Conservation (phyloP, 1,140 invertebrate species). For the Papilio xuthus region DNA sequence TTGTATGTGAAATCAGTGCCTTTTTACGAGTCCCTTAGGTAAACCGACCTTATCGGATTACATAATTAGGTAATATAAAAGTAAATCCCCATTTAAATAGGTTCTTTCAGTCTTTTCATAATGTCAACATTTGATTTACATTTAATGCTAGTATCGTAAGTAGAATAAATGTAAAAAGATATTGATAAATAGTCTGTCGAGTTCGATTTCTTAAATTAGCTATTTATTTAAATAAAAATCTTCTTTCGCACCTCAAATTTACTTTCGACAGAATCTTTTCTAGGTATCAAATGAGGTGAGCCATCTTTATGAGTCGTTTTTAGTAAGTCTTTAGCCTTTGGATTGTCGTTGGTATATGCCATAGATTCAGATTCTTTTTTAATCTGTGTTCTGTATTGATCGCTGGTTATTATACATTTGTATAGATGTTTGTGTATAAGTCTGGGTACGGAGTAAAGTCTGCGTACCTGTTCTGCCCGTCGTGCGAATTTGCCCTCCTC, state of each 20-base stretch:
- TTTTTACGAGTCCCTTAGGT: no score
- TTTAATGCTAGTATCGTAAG: no score
- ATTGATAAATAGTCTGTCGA: no score
- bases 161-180: no score
- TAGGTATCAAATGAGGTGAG: neutral
- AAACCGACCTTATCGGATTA: neutral
- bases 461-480: conserved; percentile 92
- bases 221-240: no score
- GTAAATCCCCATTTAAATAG: neutral
- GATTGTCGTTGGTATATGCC: neutral
- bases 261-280: neutral
- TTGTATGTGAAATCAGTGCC: neutral
- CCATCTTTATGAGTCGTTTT: neutral
- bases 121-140: neutral
- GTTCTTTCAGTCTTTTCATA: neutral
- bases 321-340: neutral
- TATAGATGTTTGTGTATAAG: conserved; percentile 13
- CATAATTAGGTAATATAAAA: neutral
- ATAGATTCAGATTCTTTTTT: neutral
- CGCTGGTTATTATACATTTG: neutral
- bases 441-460: neutral
- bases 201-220: no score
- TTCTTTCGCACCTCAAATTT: neutral
- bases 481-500: conserved; percentile 97
- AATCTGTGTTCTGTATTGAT: neutral